Base-by-base conservation (phyloP, 2,113 vertebrate genomes). In the Hymenochirus boettgeri region DNA sequence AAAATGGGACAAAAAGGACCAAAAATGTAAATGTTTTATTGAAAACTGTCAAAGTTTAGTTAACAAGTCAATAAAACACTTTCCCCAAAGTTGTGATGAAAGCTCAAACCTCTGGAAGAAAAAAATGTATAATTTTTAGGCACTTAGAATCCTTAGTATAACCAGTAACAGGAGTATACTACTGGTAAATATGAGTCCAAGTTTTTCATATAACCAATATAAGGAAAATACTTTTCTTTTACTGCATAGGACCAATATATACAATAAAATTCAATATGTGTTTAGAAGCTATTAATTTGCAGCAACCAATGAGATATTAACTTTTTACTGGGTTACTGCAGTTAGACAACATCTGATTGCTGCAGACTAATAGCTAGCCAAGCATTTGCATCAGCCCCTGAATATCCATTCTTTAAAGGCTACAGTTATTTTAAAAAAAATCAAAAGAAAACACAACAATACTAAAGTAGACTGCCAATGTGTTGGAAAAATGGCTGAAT, bases 1-100 rank as follows among this genome's bases (percentile, higher is more conserved):
- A 35, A 35, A 35, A 35, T 7, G 31, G 31, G 9, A 12, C 31
- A 35, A 35, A 5, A 35, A 35, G 21, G 18, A 76, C 76, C 61
- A 77, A 60, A 72, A 69, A 71, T 56, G 42, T 80, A 80, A 86
- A 62, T 22, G 74, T 47, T 88, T 87, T 88, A 88, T 86, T 86
- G 76, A 81, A 79, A 78, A 31, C 65, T 73, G 39, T 76, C 73
- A 75, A 76, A 59, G 79, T 70, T 62, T 60, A 57, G 35, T 73
- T 73, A 65, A 18, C 66, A 0, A 76, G 70, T 74, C 59, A 72
- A 69, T 77, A 80, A 64, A 75, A 73, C 71, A 46, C 6, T 7
- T 46, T 35, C 33, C 15, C 15, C 33, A 35, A 7, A 35, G n/a
- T 67, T 67, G n/a, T 69, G 48, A 10, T 74, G 79, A 1, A 53